Base-by-base conservation (phyloP, 2,888 invertebrate species). In the Hoplodrina ambigua region DNA sequence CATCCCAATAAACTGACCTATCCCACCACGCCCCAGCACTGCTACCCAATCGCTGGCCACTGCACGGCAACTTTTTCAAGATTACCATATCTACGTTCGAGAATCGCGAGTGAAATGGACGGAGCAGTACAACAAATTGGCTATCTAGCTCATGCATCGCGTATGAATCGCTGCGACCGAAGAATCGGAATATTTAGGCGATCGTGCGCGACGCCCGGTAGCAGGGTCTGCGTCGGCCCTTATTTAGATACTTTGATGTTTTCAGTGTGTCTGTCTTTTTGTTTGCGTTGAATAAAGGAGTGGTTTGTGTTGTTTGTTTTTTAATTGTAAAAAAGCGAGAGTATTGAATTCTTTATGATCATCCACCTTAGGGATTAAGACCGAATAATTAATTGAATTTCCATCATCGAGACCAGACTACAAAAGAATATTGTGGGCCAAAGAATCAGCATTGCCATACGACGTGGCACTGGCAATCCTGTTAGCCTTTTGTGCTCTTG, bases 91-190 rank as follows among this genome's bases (percentile, higher is more conserved):
- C 94, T 88, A 82, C 86, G 84, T 80, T 84, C 82, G 86, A 85
- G 89, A 90, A 94, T 94, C 94, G 89, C 85, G 60, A 83, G 81
- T 80, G 80, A 83, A 84, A 76, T 69, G 81, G 82, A 85, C 80
- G 82, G 73, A 56, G 82, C 80, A 78, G 85, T 82, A 82, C 89
- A 88, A 89, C 92, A 92, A 93, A 92, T 92, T 90, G 93, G 90
- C 92, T 94, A 94, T 94, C 94, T 88, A 72, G 86, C 77, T 88
- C 91, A 92, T 92, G 93, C 91, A 94, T 94, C 94, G 90, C 88
- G 85, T 90, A 91, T 89, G 92, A 86, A 87, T 86, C 84, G 87
- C 73, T 74, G 80, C 81, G 83, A 83, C 83, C 82, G 78, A 73
- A 78, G 86, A 84, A 87, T 87, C 87, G 84, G 89, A 88, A 91